Conservation (phyloP, 2,888 invertebrate species). For the Cephus rjabovi region DNA sequence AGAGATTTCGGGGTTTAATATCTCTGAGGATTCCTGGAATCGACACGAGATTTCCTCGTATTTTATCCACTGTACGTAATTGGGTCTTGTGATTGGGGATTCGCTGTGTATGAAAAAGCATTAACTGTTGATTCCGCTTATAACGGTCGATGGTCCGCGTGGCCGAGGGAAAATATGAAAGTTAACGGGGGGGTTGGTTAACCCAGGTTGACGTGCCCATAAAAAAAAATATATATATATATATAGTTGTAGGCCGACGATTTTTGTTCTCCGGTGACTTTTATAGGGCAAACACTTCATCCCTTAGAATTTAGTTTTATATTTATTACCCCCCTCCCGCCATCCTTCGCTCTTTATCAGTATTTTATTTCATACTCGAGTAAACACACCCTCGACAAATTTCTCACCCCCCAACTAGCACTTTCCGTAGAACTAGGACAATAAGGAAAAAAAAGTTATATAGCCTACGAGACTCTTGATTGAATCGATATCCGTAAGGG, state of each 20-base stretch:
- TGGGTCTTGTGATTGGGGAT: neutral
- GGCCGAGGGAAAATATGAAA: neutral
- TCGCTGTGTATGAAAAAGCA: too few relatives aligned
- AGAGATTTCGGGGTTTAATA: neutral
- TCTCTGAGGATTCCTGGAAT: neutral
- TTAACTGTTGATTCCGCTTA: too few relatives aligned
- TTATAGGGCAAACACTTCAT: conserved; percentile 1
- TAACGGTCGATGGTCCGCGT: too few relatives aligned
- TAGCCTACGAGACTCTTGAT: conserved; percentile 25
- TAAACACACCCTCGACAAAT: too few relatives aligned
- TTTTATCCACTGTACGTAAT: neutral
- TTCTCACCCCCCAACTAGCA: too few relatives aligned
- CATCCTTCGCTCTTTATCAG: conserved; percentile 17
- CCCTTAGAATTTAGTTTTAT: conserved; percentile 31
- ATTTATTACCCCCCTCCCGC: conserved; percentile 33
- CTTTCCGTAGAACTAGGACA: too few relatives aligned
- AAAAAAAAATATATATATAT: too few relatives aligned
- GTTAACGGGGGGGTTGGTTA: neutral
- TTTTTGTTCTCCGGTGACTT: neutral
- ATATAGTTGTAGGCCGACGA: neutral
- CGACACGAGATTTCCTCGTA: neutral
- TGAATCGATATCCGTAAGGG: conserved; percentile 35
- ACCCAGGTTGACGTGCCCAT: neutral
- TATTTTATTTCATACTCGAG: neutral
- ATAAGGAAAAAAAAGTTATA: neutral